phyloP scores from a whole-genome alignment of 2,113 vertebrate genomes.

The Marcusenius ussheri region DNA sequence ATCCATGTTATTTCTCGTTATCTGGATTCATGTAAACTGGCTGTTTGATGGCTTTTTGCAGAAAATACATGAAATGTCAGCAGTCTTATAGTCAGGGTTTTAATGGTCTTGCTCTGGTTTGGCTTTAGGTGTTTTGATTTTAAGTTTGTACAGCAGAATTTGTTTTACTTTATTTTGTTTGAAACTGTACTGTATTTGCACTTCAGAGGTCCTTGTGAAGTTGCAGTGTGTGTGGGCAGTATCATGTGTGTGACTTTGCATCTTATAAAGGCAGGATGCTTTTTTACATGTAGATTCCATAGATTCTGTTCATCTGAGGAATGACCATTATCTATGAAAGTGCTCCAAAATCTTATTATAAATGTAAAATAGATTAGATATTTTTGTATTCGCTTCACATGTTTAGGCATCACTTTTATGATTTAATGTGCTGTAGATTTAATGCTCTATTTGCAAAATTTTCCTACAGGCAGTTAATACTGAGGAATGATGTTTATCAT shows the following conservation, averaged over 20 bases:
- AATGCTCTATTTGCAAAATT: conserved; percentile 61
- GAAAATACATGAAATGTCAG: neutral
- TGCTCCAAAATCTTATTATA: conserved; percentile 19
- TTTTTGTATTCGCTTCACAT: conserved; percentile 13
- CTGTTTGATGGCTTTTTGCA: neutral
- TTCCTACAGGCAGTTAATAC: conserved; percentile 51
- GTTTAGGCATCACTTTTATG: conserved; percentile 19
- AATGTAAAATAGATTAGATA: conserved; percentile 36
- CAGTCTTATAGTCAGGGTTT: neutral
- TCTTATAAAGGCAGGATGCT: neutral
- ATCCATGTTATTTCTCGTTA: neutral
- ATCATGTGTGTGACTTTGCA: neutral
- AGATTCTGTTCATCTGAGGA: neutral
- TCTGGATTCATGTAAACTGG: neutral
- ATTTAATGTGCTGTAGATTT: conserved; percentile 57
- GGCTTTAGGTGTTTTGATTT: neutral
- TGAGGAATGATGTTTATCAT: conserved; percentile 10
- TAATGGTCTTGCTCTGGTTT: neutral
- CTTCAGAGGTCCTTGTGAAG: neutral
- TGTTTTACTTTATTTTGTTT: neutral
- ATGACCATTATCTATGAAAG: conserved; percentile 27
- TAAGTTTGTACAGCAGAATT: neutral
- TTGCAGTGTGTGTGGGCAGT: neutral
- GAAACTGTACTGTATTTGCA: neutral
- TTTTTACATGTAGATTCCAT: neutral